phyloP scores from a whole-genome alignment of 2,888 invertebrate species.

The Pollenia griseotomentosa region DNA sequence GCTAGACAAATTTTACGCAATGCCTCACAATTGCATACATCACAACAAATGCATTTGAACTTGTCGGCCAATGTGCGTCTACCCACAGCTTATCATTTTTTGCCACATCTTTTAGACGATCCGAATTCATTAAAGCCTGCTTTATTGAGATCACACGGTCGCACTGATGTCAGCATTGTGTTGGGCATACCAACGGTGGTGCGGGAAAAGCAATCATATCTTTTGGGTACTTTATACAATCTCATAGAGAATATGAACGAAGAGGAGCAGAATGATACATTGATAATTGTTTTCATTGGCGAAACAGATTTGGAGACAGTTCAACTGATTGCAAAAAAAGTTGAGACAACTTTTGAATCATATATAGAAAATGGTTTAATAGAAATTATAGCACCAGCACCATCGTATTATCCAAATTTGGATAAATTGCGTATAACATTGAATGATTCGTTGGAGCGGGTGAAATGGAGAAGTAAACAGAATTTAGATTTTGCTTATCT shows the following conservation, averaged over 20 bases:
- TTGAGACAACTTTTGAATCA: conserved; percentile 90
- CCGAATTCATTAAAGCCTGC: conserved; percentile 91
- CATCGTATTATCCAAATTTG: conserved; percentile 94
- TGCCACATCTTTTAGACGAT: conserved; percentile 93
- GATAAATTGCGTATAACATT: conserved; percentile 90
- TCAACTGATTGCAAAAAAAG: conserved; percentile 89
- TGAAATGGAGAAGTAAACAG: conserved; percentile 97
- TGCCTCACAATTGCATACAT: conserved; percentile 83
- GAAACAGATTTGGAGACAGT: conserved; percentile 93
- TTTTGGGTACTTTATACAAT: conserved; percentile 93
- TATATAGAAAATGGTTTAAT: conserved; percentile 92
- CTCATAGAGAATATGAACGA: conserved; percentile 91
- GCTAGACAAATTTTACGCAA: conserved; percentile 84
- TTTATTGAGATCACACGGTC: conserved; percentile 90
- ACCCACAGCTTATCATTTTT: conserved; percentile 93
- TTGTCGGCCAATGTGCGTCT: conserved; percentile 86
- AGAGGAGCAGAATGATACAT: conserved; percentile 89
- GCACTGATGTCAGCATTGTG: conserved; percentile 91
- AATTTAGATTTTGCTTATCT: conserved; percentile 96
- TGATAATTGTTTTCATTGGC: conserved; percentile 94
- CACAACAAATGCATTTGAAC: conserved; percentile 82
- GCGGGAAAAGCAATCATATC: conserved; percentile 93
- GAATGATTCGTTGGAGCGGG: conserved; percentile 93
- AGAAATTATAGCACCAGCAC: conserved; percentile 94
- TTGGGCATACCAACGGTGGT: conserved; percentile 94